Evolutionary conservation across 1,140 invertebrate genomes (phyloP).

Genomic region (Zaprionus camerounensis): DNA sequence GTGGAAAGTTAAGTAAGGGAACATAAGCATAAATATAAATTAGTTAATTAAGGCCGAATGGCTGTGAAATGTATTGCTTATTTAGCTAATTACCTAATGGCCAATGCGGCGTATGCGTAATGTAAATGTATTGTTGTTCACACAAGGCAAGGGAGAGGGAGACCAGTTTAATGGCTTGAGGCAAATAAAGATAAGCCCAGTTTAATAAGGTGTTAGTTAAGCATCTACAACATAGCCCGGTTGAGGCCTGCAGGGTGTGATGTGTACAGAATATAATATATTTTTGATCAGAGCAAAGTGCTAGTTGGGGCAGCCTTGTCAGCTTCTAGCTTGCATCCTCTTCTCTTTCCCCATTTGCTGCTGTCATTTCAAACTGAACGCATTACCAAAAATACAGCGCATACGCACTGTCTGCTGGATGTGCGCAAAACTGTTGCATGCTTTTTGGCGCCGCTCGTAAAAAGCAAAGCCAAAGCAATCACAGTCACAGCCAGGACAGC

Average conservation of each 20-base stretch:
- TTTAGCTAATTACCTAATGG: slow-evolving; percentile 50
- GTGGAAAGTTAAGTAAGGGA: background rate
- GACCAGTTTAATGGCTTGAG: slow-evolving; percentile 12
- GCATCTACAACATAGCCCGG: too few relatives aligned
- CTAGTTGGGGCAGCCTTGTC: background rate
- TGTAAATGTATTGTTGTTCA: slow-evolving; percentile 27
- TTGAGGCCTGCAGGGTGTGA: too few relatives aligned
- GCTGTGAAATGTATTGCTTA: slow-evolving; percentile 47
- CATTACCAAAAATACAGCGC: slow-evolving; percentile 30
- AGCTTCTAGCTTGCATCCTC: too few relatives aligned
- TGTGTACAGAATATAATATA: background rate
- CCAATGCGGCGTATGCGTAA: slow-evolving; percentile 54
- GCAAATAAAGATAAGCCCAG: slow-evolving; percentile 10
- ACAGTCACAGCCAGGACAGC: slow-evolving; percentile 6
- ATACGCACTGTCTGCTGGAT: slow-evolving; percentile 42
- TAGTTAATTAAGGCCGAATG: slow-evolving; percentile 63
- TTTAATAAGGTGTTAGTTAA: slow-evolving; percentile 23
- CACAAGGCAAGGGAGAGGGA: background rate
- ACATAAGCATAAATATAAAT: slow-evolving; percentile 48
- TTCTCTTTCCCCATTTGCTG: background rate
- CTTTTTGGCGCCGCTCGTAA: slow-evolving; percentile 32
- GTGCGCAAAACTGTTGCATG: slow-evolving; percentile 68
- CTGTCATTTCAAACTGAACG: background rate
- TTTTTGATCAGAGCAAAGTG: background rate
- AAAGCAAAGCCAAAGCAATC: slow-evolving; percentile 34